A percentile compares a stretch with the other conserved stretches of the same genome.
phyloP scores from a whole-genome alignment of 2,888 invertebrate genomes.

The Eupelmus urozonus region DNA sequence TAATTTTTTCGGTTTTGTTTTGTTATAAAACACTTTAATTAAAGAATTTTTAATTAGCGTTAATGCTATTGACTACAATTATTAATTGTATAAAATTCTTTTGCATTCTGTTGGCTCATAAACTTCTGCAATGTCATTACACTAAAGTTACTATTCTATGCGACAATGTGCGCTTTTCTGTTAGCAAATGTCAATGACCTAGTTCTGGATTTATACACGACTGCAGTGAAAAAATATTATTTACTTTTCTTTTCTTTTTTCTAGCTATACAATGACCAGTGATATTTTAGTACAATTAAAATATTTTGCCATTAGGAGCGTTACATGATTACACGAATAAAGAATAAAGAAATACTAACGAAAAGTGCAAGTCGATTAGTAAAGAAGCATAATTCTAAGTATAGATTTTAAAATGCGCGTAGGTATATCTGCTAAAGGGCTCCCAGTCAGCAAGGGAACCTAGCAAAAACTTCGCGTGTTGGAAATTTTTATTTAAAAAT shows the following conservation, averaged over 20 bases:
- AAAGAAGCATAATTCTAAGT: slow-evolving; percentile 53
- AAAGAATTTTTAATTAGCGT: no score
- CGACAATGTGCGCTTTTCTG: no score
- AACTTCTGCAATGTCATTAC: no score
- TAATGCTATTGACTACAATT: no score
- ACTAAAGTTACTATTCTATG: no score
- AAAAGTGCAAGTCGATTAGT: slow-evolving; percentile 36
- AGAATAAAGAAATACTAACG: slow-evolving; percentile 22
- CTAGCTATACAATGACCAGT: background rate
- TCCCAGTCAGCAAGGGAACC: slow-evolving; percentile 70
- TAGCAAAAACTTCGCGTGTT: slow-evolving; percentile 59
- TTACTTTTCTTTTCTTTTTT: background rate
- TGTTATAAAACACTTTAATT: background rate
- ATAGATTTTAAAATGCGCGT: slow-evolving; percentile 41
- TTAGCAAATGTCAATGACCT: slow-evolving; percentile 23
- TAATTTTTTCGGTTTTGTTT: background rate
- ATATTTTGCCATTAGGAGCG: slow-evolving; percentile 17
- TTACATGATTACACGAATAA: slow-evolving; percentile 2
- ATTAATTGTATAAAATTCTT: no score
- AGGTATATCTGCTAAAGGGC: slow-evolving; percentile 50
- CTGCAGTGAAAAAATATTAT: background rate
- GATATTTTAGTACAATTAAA: no score
- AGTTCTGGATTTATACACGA: slow-evolving; percentile 6
- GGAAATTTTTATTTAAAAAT: slow-evolving; percentile 62
- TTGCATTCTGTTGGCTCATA: no score